A percentile compares a stretch with the other conserved stretches of the same genome.
Evolutionary conservation across 2,797 vertebrate genomes (phyloP).

Genomic region (Ibycter americanus): DNA sequence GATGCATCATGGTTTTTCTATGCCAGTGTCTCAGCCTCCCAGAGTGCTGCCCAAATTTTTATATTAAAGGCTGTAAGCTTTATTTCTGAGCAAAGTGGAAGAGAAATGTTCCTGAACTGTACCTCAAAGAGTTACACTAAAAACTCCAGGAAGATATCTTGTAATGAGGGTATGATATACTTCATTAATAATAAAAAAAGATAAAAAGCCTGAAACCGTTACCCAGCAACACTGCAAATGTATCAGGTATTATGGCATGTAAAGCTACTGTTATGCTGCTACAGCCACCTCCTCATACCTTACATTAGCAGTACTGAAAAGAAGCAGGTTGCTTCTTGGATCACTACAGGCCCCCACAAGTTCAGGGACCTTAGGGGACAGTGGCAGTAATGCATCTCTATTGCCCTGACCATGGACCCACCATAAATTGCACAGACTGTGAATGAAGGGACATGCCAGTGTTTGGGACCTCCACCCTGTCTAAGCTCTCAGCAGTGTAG

Average conservation of each 20-base stretch:
- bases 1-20: not conserved
- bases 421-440: not conserved
- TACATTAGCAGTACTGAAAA: not conserved
- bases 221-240: not conserved
- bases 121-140: not conserved
- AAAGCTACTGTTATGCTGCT: not conserved
- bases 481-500: not conserved
- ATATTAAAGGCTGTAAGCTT: not conserved
- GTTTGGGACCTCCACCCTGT: not conserved
- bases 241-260: not conserved
- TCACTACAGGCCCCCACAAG: not conserved
- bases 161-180: not conserved
- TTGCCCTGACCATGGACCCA: not conserved
- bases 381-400: not conserved
- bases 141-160: not conserved
- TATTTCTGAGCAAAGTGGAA: not conserved
- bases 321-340: not conserved
- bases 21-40: not conserved
- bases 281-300: not conserved
- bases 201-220: not conserved
- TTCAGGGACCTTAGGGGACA: not conserved
- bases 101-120: not conserved
- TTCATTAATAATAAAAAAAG: not conserved
- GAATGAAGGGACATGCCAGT: not conserved
- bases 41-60: not conserved